Evolutionary conservation across 2,113 vertebrate genomes (phyloP), one percentile per base, ranked within the genome.

Genomic region (Pseudonaja textilis): DNA sequence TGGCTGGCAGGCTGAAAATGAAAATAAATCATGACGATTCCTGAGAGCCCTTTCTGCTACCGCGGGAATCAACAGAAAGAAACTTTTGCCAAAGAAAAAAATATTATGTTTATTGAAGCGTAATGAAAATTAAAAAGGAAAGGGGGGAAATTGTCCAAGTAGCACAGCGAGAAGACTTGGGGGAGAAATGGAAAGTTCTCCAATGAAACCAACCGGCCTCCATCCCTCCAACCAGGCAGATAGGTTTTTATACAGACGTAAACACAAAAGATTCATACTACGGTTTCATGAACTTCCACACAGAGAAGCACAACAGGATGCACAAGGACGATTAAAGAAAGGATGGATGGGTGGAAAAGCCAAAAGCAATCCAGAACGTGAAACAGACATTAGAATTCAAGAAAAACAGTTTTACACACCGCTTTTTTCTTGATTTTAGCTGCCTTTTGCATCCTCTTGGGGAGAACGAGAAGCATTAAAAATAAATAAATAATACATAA

Each of bases 341-440:
- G 5, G 10, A 50, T 9, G 8, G 8, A 8, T 50, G 8, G 7
- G 8, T 45, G 8, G 26, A 22, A 45, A 25, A 86, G 52, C 11
- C 18, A 25, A 61, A 91, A 91, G 54, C 39, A 54, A 91, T 20
- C 87, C 87, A 88, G 5, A 89, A 95, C 74, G 87, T 91, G 92
- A 54, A 92, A 85, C 54, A 91, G 85, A 92, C 59, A 93, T 90
- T 89, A 93, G 93, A 89, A 94, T 94, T 95, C 96, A 96, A 95
- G 96, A 96, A 96, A 96, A 97, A 92, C 95, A 96, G 97, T 97
- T 98, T 54, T 98, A 99, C 99, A 98, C 98, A 99, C 99, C 99
- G 98, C 98, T 98, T 99, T 99, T 97, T 99, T 99, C 99, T 99
- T 99, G 99, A 99, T 99, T 98, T 99, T 99, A 98, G 99, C 98